phyloP scores from a whole-genome alignment of 1,140 invertebrate genomes.

The Tetraneura akinire region DNA sequence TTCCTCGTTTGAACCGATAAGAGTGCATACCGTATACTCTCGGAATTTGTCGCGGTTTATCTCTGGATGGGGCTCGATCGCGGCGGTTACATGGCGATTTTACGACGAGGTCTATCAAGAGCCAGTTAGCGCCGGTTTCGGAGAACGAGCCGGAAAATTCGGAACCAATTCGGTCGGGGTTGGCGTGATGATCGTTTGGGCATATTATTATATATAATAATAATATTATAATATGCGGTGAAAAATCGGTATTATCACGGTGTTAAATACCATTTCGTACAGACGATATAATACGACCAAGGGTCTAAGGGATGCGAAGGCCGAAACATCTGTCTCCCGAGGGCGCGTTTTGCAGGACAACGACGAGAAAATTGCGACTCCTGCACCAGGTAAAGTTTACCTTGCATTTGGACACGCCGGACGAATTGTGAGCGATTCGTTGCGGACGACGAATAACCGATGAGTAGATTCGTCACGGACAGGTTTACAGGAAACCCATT shows the following conservation, averaged over 20 bases:
- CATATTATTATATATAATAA: not conserved
- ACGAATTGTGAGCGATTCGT: conserved; percentile 45
- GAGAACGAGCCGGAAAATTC: conserved; percentile 48
- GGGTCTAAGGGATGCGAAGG: not conserved
- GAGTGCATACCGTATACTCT: not conserved
- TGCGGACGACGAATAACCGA: no score
- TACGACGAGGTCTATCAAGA: conserved; percentile 26
- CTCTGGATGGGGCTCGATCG: not conserved
- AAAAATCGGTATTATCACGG: conserved; percentile 33
- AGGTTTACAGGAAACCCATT: conserved; percentile 45
- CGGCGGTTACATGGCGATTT: conserved; percentile 6
- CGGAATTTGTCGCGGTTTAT: conserved; percentile 26
- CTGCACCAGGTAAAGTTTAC: conserved; percentile 18
- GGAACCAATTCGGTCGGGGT: not conserved
- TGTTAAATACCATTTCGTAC: conserved; percentile 38
- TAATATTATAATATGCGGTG: not conserved
- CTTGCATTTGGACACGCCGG: conserved; percentile 43
- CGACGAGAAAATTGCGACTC: not conserved
- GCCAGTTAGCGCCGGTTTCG: conserved; percentile 38
- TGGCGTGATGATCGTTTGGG: no score
- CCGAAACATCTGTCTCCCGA: conserved; percentile 18
- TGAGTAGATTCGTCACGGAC: conserved; percentile 39
- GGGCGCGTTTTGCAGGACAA: conserved; percentile 30
- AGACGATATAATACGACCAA: not conserved
- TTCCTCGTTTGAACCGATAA: conserved; percentile 22